Base-by-base conservation (phyloP, 2,888 invertebrate species). In the Brassicogethes aeneus region DNA sequence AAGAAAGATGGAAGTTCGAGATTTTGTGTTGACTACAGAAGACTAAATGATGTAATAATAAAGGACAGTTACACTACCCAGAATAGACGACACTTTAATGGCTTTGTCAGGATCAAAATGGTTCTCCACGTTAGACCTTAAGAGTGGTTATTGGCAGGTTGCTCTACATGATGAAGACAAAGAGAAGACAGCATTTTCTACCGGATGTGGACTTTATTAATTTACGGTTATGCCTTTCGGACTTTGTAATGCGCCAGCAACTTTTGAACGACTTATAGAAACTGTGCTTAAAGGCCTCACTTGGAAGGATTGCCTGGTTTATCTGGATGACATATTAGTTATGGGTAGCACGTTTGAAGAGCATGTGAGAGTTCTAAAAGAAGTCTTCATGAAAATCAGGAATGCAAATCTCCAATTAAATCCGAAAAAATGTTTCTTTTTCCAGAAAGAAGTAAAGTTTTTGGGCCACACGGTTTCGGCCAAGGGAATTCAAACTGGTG, bases 211-310 rank as follows among this genome's bases (percentile, higher is more conserved):
- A n/a, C 37, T n/a, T n/a, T 50, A 32, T 30, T 33, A 46, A 29
- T 46, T 50, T 35, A 46, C 15, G 10, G 46, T 46, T 2, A 48
- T 53, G 51, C 47, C n/a, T n/a, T n/a, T n/a, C n/a, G n/a, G n/a
- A n/a, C n/a, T n/a, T n/a, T n/a, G n/a, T n/a, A n/a, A n/a, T n/a
- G n/a, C n/a, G n/a, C n/a, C n/a, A n/a, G n/a, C n/a, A n/a, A n/a
- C n/a, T n/a, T n/a, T n/a, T n/a, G n/a, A n/a, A n/a, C n/a, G n/a
- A n/a, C n/a, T n/a, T n/a, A n/a, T n/a, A n/a, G n/a, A n/a, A n/a
- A n/a, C 47, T 1, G 36, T 52, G 16, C 39, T 54, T 1, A 7
- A 32, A 16, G 51, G 43, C 2, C 40, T 55, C 3, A 30, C 46
- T 3, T 41, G 46, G 46, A 46, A 53, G 37, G 47, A 43, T 15